These are phyloP conservation scores for Periophthalmus modestus DNA, from an alignment of 2,113 vertebrate species.

Conservation along the genomic window DNA sequence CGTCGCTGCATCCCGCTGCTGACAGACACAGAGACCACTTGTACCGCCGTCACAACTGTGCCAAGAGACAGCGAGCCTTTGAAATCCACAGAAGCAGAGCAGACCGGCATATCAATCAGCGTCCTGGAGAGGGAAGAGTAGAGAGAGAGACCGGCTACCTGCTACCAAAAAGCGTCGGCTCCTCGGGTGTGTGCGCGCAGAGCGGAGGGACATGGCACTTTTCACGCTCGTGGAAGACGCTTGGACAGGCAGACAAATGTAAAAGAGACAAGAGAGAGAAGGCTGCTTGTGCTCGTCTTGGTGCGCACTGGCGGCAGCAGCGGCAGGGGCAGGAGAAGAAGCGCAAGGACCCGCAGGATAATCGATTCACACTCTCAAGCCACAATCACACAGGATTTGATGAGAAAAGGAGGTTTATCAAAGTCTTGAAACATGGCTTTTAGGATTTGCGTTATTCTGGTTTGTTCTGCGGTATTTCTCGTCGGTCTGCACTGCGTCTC, in stretches of 20 bases:
- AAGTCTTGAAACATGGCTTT: conserved; percentile 61
- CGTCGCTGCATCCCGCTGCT: conserved; percentile 51
- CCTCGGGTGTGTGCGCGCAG: not conserved
- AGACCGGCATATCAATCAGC: conserved; percentile 78
- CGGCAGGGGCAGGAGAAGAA: conserved; percentile 32
- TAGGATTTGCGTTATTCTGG: conserved; percentile 61
- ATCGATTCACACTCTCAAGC: conserved; percentile 66
- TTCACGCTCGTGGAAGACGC: conserved; percentile 30
- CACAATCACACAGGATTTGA: conserved; percentile 20
- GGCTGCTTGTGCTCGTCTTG: conserved; percentile 28
- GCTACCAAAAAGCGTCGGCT: conserved; percentile 36
- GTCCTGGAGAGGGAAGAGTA: conserved; percentile 53
- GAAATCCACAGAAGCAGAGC: conserved; percentile 70
- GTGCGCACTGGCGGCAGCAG: conserved; percentile 56
- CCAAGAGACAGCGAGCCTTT: conserved; percentile 76
- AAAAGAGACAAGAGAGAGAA: conserved; percentile 21
- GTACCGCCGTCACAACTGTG: conserved; percentile 69
- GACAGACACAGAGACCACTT: conserved; percentile 73
- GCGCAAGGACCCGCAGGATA: conserved; percentile 68
- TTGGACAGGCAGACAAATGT: conserved; percentile 57
- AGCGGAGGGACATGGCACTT: conserved; percentile 49
- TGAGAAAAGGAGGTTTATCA: conserved; percentile 26
- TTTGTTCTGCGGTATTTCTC: conserved; percentile 76
- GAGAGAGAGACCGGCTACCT: conserved; percentile 31
- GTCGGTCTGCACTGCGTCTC: conserved; percentile 73